Percentiles rank a stretch among this genome's conserved stretches.
Conservation (phyloP, 2,888 invertebrate species). For the Aproaerema taeniolella region DNA sequence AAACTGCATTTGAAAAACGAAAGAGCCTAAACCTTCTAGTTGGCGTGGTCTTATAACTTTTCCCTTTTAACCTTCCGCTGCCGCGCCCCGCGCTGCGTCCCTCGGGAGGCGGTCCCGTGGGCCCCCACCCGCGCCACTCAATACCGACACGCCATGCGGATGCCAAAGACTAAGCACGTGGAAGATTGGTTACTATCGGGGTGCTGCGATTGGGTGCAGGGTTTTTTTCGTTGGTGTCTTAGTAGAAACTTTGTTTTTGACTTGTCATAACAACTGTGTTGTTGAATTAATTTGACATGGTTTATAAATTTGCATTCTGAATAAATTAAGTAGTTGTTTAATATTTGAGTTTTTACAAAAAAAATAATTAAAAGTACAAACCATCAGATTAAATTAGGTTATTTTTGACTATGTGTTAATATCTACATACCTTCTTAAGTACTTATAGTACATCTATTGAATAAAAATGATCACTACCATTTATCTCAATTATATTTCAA, state of each 20-base stretch:
- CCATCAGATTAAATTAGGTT: too few relatives aligned
- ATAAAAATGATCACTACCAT: too few relatives aligned
- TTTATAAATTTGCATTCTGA: too few relatives aligned
- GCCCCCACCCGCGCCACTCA: conserved; percentile 72
- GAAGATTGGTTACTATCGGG: conserved; percentile 1
- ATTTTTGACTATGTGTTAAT: too few relatives aligned
- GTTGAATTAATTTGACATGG: too few relatives aligned
- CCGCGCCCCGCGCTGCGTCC: conserved; percentile 43
- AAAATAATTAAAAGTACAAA: too few relatives aligned
- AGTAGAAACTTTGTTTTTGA: not conserved
- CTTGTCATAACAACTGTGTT: not conserved
- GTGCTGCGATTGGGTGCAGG: not conserved
- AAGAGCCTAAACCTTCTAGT: conserved; percentile 59
- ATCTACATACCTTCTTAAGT: too few relatives aligned
- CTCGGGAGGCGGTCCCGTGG: conserved; percentile 77
- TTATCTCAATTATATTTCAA: too few relatives aligned
- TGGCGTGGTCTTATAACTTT: conserved; percentile 77
- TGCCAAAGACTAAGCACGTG: conserved; percentile 56
- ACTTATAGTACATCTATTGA: too few relatives aligned
- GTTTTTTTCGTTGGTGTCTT: too few relatives aligned
- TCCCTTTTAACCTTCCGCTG: conserved; percentile 76
- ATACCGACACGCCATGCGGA: conserved; percentile 73
- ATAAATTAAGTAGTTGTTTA: too few relatives aligned
- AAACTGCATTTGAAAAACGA: conserved; percentile 62
- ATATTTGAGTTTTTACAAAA: too few relatives aligned